Percentiles rank a stretch among this genome's conserved stretches.
Conservation (phyloP, 2,113 vertebrate genomes). For the Mirounga angustirostris region DNA sequence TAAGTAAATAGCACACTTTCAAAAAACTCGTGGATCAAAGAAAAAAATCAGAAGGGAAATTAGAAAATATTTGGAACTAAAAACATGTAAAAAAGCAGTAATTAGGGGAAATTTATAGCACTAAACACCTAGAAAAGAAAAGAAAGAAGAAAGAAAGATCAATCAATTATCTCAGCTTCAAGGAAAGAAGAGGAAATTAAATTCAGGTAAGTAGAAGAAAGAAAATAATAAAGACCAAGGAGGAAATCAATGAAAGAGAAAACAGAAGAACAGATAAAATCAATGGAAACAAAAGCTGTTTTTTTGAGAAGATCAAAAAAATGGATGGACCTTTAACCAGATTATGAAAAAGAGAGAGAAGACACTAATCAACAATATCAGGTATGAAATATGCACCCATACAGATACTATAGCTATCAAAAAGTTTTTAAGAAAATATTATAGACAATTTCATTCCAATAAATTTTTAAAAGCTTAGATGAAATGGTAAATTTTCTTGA, state of each 20-base stretch:
- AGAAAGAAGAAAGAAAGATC: not conserved
- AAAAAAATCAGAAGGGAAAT: not conserved
- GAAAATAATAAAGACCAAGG: not conserved
- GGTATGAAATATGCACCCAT: not conserved
- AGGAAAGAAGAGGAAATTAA: not conserved
- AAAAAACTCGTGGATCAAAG: not conserved
- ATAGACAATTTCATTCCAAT: not conserved
- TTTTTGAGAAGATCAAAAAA: not conserved
- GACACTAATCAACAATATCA: not conserved
- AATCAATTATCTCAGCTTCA: not conserved
- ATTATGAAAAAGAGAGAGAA: not conserved
- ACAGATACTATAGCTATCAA: not conserved
- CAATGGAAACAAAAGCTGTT: not conserved
- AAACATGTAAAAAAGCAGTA: not conserved
- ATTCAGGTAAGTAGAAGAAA: slow-evolving; percentile 12
- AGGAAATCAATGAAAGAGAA: not conserved
- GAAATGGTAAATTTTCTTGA: not conserved
- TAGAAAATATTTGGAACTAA: not conserved
- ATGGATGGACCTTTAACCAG: not conserved
- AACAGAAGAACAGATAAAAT: slow-evolving; percentile 14
- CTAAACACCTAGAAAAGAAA: not conserved
- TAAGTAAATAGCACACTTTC: not conserved
- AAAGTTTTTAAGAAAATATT: not conserved
- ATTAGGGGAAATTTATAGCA: not conserved
- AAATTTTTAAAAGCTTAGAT: not conserved